phyloP scores from a whole-genome alignment of 2,797 vertebrate species.

The Crax fasciolata region DNA sequence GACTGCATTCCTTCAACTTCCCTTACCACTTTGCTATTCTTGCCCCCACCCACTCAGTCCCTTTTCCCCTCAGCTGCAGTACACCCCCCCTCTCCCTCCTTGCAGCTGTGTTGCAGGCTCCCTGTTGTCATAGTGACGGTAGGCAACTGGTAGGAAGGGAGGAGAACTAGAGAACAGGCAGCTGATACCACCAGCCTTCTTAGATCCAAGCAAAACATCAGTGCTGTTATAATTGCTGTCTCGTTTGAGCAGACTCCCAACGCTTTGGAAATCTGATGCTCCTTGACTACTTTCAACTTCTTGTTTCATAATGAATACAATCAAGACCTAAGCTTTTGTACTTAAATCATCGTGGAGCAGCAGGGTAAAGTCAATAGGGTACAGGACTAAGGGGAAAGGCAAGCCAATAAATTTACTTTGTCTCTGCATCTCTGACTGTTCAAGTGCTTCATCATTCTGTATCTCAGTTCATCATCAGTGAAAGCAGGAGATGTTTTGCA shows the following conservation, averaged over 20 bases:
- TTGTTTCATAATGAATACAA: neutral
- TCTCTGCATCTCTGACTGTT: neutral
- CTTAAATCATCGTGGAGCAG: neutral
- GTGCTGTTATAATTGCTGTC: neutral
- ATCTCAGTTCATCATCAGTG: neutral
- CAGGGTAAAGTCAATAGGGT: neutral
- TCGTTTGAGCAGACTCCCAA: neutral
- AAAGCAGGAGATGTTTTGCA: neutral
- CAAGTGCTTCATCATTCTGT: neutral
- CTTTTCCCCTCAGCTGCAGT: neutral
- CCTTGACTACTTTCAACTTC: neutral
- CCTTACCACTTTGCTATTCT: neutral
- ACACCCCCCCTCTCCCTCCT: neutral
- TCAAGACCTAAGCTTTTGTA: neutral
- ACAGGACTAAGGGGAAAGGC: neutral
- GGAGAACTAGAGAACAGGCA: neutral
- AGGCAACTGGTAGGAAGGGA: neutral
- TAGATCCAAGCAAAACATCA: neutral
- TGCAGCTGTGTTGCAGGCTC: conserved; percentile 12
- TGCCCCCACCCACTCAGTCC: neutral
- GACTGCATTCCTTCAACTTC: neutral
- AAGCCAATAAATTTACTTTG: neutral
- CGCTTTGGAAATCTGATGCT: neutral
- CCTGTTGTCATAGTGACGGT: conserved; percentile 37
- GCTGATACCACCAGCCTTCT: neutral